These are phyloP conservation scores for Chloropsis cyanopogon DNA, from an alignment of 2,113 vertebrate genomes.

Conservation along the genomic window DNA sequence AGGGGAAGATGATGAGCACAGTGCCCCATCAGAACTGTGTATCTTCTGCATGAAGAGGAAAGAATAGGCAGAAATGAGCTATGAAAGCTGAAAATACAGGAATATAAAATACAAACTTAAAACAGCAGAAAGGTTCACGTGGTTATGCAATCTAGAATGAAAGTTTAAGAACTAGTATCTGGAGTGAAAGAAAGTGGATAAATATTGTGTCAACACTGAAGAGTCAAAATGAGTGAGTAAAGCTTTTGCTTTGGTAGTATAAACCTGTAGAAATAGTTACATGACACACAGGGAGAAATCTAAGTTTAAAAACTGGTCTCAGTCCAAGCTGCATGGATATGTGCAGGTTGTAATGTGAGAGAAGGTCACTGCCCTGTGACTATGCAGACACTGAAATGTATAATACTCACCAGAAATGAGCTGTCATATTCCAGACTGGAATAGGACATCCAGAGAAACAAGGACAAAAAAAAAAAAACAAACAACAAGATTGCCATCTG, in stretches of 20 bases:
- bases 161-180: neutral
- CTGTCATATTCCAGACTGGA: neutral
- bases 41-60: neutral
- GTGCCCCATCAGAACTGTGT: neutral
- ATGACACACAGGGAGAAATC: neutral
- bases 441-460: neutral
- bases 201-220: neutral
- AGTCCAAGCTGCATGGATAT: neutral
- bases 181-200: neutral
- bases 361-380: neutral
- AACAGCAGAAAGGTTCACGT: neutral
- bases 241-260: neutral
- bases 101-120: neutral
- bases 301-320: neutral
- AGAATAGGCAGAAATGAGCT: neutral
- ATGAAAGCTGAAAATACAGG: neutral
- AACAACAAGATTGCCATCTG: neutral
- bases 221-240: neutral
- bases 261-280: neutral
- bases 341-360: neutral
- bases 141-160: neutral
- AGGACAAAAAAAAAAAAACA: neutral
- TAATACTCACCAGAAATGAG: neutral
- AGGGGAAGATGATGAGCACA: neutral
- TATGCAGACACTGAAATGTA: neutral